A percentile compares a stretch with the other conserved stretches of the same genome.
Conservation (phyloP, 2,888 invertebrate species). For the Drosophila histrio region DNA sequence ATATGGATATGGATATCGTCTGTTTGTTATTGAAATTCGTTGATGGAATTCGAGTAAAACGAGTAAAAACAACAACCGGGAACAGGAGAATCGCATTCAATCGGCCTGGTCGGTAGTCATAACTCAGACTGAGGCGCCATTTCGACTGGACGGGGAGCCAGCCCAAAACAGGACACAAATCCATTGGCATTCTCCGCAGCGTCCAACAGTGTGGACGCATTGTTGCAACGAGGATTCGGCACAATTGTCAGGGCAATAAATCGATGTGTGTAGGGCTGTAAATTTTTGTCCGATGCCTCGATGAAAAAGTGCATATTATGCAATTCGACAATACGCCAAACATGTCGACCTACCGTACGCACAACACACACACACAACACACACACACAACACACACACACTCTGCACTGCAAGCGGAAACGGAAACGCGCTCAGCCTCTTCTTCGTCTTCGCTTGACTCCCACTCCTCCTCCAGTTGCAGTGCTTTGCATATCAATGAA, state of each 20-base stretch:
- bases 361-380: conserved; percentile 37
- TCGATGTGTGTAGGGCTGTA: conserved; percentile 83
- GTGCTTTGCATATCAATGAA: conserved; percentile 82
- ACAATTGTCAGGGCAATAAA: conserved; percentile 83
- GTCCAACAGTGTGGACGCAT: conserved; percentile 40
- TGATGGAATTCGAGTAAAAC: conserved; percentile 76
- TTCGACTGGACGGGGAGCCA: conserved; percentile 32
- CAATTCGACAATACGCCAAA: conserved; percentile 81
- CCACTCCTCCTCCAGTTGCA: conserved; percentile 33
- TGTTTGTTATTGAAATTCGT: conserved; percentile 75
- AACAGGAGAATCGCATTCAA: conserved; percentile 62
- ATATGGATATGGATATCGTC: conserved; percentile 30
- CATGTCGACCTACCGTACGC: conserved; percentile 69
- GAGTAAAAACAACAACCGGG: conserved; percentile 15
- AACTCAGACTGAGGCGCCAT: conserved; percentile 67
- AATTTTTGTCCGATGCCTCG: conserved; percentile 76
- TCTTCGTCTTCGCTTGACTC: conserved; percentile 56
- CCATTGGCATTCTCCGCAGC: conserved; percentile 65
- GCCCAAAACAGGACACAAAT: conserved; percentile 59
- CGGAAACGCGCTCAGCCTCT: conserved; percentile 64
- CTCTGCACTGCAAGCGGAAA: conserved; percentile 54
- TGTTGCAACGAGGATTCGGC: conserved; percentile 67
- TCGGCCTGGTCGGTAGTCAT: conserved; percentile 69
- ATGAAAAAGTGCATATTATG: conserved; percentile 83
- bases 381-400: background rate